Evolutionary conservation across 2,113 vertebrate genomes (phyloP).

Genomic region (Equus przewalskii): DNA sequence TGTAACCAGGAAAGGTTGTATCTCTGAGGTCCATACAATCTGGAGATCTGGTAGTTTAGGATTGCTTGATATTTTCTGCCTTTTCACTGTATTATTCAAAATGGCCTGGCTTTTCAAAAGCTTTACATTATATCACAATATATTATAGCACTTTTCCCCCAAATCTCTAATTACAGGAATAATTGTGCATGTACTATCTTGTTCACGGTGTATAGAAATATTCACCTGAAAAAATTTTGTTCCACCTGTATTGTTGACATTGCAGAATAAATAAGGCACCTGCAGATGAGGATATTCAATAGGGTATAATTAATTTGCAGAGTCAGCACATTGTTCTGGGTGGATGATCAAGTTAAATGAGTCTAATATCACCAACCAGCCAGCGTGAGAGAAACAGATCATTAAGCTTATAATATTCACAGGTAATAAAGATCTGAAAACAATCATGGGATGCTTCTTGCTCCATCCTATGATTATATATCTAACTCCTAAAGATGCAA

Average conservation of each 20-base stretch:
- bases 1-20: neutral
- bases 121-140: neutral
- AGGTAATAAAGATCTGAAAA: slow-evolving; percentile 63
- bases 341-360: slow-evolving; percentile 57
- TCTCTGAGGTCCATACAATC: neutral
- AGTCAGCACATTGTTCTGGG: slow-evolving; percentile 40
- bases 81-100: neutral
- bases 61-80: accelerated
- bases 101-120: neutral
- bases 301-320: slow-evolving; percentile 37
- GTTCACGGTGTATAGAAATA: neutral
- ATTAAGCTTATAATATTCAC: slow-evolving; percentile 64
- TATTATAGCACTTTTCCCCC: neutral
- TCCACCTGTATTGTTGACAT: neutral
- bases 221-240: neutral
- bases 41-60: neutral
- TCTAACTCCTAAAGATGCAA: neutral
- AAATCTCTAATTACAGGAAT: neutral
- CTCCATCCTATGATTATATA: neutral
- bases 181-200: neutral
- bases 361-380: slow-evolving; percentile 4
- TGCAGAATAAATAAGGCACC: neutral
- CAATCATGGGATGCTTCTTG: slow-evolving; percentile 19
- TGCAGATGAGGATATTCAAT: neutral
- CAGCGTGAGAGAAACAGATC: slow-evolving; percentile 40